A percentile compares a stretch with the other conserved stretches of the same genome.
phyloP scores from a whole-genome alignment of 2,888 invertebrate genomes.

The Sialis lutaria region DNA sequence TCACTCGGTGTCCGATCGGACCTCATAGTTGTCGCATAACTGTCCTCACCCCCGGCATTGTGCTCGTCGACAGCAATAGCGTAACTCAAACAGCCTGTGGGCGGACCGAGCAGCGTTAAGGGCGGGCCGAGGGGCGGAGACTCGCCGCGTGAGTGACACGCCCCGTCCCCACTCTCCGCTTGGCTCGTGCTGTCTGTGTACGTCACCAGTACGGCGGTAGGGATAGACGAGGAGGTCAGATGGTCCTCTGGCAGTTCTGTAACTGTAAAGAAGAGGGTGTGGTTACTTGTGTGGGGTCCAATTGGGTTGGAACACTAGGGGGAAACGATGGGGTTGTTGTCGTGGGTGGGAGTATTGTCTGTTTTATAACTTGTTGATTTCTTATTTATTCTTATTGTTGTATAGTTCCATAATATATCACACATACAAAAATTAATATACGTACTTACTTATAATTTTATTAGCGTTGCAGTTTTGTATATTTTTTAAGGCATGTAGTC shows the following conservation, averaged over 20 bases:
- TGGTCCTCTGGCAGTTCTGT: not conserved
- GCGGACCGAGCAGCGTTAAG: not conserved
- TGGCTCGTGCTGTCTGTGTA: no score
- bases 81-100: not conserved
- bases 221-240: not conserved
- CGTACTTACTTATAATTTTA: no score
- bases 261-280: not conserved
- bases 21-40: conserved; percentile 4
- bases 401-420: no score
- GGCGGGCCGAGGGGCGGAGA: not conserved
- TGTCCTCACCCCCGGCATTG: not conserved
- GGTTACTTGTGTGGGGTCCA: not conserved
- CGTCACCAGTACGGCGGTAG: not conserved
- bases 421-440: no score
- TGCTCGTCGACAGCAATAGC: not conserved
- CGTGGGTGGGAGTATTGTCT: no score
- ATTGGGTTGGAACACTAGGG: not conserved
- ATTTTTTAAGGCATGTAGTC: no score
- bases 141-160: not conserved
- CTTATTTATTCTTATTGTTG: no score
- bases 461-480: no score
- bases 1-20: not conserved
- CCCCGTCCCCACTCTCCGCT: no score
- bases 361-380: no score
- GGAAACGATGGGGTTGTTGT: no score